Percentiles rank a stretch among this genome's conserved stretches.
Conservation (phyloP, 2,888 invertebrate species). For the Aleiodes testaceus region DNA sequence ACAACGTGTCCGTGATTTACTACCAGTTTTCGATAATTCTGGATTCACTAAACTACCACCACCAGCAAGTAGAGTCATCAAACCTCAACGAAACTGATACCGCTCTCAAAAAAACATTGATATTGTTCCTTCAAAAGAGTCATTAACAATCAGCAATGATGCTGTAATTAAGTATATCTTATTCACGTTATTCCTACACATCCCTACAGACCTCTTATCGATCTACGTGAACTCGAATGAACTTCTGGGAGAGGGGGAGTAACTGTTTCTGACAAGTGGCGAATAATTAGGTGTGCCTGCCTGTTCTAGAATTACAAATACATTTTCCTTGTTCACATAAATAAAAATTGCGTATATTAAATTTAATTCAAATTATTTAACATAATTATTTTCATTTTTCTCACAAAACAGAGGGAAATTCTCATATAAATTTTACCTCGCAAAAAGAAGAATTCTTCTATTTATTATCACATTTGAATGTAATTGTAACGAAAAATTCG, state of each 20-base stretch:
- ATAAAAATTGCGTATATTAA: slow-evolving; percentile 28
- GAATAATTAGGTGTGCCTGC: slow-evolving; percentile 48
- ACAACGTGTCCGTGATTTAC: slow-evolving; percentile 80
- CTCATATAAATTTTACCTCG: neutral
- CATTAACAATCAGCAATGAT: slow-evolving; percentile 19
- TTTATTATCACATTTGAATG: neutral
- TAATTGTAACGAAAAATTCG: neutral
- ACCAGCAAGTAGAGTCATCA: slow-evolving; percentile 85
- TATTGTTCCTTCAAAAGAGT: neutral
- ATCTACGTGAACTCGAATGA: slow-evolving; percentile 39
- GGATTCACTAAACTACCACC: slow-evolving; percentile 89
- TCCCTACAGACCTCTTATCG: slow-evolving; percentile 43
- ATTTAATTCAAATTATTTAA: slow-evolving; percentile 14
- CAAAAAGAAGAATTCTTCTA: neutral
- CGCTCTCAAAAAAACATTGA: slow-evolving; percentile 6
- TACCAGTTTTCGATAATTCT: slow-evolving; percentile 89
- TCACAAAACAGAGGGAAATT: neutral
- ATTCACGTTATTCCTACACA: neutral
- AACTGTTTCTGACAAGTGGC: slow-evolving; percentile 52
- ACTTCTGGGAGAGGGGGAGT: slow-evolving; percentile 39
- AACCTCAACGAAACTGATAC: slow-evolving; percentile 74
- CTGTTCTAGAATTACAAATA: slow-evolving; percentile 31
- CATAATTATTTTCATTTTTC: neutral
- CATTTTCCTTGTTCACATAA: slow-evolving; percentile 25
- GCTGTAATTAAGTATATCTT: slow-evolving; percentile 48